Evolutionary conservation across 1,140 invertebrate species (phyloP), one percentile per base, ranked within the genome.

Genomic region (Apis dorsata): DNA sequence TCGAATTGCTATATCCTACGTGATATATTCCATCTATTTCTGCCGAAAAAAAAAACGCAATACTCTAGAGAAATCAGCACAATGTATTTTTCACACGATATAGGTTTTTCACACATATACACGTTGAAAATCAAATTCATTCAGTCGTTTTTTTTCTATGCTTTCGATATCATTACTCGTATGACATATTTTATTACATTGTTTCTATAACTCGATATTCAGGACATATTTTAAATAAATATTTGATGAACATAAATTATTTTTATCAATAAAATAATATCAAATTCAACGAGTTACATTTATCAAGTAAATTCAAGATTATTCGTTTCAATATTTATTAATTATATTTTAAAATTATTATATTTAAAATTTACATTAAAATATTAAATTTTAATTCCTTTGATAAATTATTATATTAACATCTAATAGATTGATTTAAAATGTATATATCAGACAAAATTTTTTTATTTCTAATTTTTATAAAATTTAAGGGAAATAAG

Each of bases 11-110:
- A 15, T 24, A 44, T 44, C 34, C 2, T 44, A 44, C 0, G 34
- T 44, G 34, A 44, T 7, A 5, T 44, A 21, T 28, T 53, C 55
- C 28, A n/a, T 53, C 55, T 51, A 44, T 63, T 57, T 62, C 10
- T 51, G 0, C 9, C 51, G 55, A 1, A 49, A 70, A 79, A 79
- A 24, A 70, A 63, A 79, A 70, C 51, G n/a, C 21, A 68, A 71
- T 63, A 53, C 78, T 72, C 78, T 19, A 53, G 78, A 80, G 78
- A 63, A 80, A 80, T 80, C 69, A 73, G 28, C 10, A n/a, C 59
- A 34, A n/a, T 63, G 28, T 63, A 34, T 19, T 49, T 34, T 24
- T 15, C 24, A 53, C 10, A 34, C 8, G 24, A 9, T 60, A 44
- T 70, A 79, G 34, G 34, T 44, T 44, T 60, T 4, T 44, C 13